phyloP scores from a whole-genome alignment of 1,140 invertebrate genomes.

The Zaprionus capensis region DNA sequence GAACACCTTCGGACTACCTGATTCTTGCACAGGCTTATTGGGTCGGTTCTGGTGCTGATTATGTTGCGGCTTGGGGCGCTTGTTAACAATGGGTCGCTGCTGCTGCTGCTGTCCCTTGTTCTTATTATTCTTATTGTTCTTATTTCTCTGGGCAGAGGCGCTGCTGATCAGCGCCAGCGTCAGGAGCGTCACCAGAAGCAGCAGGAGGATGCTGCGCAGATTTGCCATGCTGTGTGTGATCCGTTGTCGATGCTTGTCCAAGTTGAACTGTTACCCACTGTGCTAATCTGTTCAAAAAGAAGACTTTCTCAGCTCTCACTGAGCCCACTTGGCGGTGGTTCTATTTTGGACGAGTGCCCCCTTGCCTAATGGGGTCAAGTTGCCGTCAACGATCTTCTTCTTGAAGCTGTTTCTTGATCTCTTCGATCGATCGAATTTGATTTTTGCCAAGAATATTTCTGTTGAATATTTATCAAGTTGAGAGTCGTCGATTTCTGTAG shows the following conservation, averaged over 20 bases:
- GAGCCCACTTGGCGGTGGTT: conserved; percentile 47
- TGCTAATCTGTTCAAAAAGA: conserved; percentile 44
- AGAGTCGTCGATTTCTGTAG: conserved; percentile 11
- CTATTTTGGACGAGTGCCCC: conserved; percentile 56
- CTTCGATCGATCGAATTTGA: conserved; percentile 27
- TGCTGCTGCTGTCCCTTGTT: conserved; percentile 47
- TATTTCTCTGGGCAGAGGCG: conserved; percentile 40
- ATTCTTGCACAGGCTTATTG: conserved; percentile 14
- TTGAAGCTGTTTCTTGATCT: conserved; percentile 27
- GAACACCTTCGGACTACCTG: conserved; percentile 38
- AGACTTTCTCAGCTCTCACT: conserved; percentile 59
- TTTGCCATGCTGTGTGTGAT: conserved; percentile 42
- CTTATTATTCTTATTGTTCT: conserved; percentile 28
- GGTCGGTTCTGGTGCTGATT: conserved; percentile 35
- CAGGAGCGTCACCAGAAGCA: conserved; percentile 55
- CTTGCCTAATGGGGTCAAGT: conserved; percentile 68
- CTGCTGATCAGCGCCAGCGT: conserved; percentile 34
- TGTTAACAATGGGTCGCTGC: conserved; percentile 45
- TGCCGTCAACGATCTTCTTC: conserved; percentile 38
- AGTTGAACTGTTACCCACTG: conserved; percentile 40
- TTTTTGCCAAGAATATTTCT: conserved; percentile 44
- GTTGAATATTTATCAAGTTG: conserved; percentile 63
- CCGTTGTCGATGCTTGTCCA: conserved; percentile 33
- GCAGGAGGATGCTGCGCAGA: conserved; percentile 43
- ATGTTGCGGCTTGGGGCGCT: conserved; percentile 44